Percentiles rank a stretch among this genome's conserved stretches.
Evolutionary conservation across 1,140 invertebrate species (phyloP).

Genomic region (Archivesica marissinica): DNA sequence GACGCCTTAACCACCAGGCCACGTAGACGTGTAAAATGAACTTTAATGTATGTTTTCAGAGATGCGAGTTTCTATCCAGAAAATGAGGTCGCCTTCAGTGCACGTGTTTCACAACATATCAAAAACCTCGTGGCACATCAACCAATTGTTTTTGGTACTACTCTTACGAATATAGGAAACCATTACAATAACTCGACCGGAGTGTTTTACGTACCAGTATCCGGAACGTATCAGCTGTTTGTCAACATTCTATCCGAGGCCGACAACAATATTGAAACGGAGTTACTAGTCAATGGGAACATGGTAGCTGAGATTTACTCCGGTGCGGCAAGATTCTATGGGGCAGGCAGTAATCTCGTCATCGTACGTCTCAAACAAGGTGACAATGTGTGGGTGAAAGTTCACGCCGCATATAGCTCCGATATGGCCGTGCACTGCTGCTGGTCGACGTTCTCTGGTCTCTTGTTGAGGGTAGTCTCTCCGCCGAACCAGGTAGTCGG

Average conservation of each 20-base stretch:
- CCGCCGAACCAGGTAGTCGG: neutral
- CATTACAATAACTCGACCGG: slow-evolving; percentile 24
- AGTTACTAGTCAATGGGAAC: slow-evolving; percentile 20
- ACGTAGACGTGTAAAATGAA: neutral
- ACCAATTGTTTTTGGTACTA: slow-evolving; percentile 31
- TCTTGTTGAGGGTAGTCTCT: neutral
- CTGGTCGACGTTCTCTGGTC: slow-evolving; percentile 26
- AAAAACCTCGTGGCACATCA: slow-evolving; percentile 9
- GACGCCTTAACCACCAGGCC: neutral
- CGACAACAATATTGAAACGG: slow-evolving; percentile 30
- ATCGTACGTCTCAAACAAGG: neutral
- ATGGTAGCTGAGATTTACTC: slow-evolving; percentile 19
- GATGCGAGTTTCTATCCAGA: neutral
- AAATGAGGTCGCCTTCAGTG: slow-evolving; percentile 20
- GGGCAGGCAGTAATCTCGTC: slow-evolving; percentile 14
- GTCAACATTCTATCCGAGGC: slow-evolving; percentile 38
- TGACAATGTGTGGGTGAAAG: slow-evolving; percentile 42
- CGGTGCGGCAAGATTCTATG: slow-evolving; percentile 2
- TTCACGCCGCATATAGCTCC: slow-evolving; percentile 1
- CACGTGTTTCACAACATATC: slow-evolving; percentile 23
- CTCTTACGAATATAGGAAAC: neutral
- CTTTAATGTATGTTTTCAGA: neutral
- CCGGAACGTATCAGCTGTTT: slow-evolving; percentile 27
- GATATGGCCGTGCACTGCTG: slow-evolving; percentile 39
- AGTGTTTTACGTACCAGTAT: slow-evolving; percentile 12